Evolutionary conservation across 2,113 vertebrate genomes (phyloP).

Genomic region (Ariopsis seemanni): DNA sequence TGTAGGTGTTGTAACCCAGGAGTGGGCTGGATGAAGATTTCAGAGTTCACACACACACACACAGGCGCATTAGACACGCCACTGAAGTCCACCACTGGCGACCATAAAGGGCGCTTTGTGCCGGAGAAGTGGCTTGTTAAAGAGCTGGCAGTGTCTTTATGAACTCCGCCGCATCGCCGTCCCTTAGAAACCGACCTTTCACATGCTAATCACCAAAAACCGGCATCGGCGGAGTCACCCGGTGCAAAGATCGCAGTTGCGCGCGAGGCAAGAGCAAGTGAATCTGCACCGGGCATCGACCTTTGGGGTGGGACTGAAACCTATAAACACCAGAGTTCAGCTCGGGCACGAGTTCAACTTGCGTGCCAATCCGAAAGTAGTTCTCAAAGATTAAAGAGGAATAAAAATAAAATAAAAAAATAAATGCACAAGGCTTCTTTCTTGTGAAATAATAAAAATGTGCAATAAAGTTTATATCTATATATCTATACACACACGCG

Average conservation of each 20-base stretch:
- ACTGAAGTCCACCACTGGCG: constrained; percentile 74
- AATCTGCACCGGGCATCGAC: constrained; percentile 1
- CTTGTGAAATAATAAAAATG: background rate
- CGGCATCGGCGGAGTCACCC: constrained; percentile 49
- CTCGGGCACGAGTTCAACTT: background rate
- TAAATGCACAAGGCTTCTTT: background rate
- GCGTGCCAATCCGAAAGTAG: background rate
- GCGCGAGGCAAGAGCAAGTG: background rate
- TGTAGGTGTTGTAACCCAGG: background rate
- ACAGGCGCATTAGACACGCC: constrained; percentile 77
- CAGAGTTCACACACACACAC: constrained; percentile 63
- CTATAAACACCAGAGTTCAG: background rate
- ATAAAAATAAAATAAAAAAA: background rate
- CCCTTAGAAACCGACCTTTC: constrained; percentile 70
- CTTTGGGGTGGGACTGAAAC: background rate
- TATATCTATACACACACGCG: no score
- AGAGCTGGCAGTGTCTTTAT: constrained; percentile 76
- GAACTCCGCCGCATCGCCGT: constrained; percentile 66
- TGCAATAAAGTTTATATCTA: background rate
- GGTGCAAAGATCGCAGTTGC: constrained; percentile 37
- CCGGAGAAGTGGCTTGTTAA: constrained; percentile 78
- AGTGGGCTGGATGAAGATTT: constrained; percentile 59
- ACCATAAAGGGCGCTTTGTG: constrained; percentile 77
- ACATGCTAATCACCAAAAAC: constrained; percentile 66
- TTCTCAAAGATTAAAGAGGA: background rate